Conservation (phyloP, 2,888 invertebrate species). For the Eurois occulta region DNA sequence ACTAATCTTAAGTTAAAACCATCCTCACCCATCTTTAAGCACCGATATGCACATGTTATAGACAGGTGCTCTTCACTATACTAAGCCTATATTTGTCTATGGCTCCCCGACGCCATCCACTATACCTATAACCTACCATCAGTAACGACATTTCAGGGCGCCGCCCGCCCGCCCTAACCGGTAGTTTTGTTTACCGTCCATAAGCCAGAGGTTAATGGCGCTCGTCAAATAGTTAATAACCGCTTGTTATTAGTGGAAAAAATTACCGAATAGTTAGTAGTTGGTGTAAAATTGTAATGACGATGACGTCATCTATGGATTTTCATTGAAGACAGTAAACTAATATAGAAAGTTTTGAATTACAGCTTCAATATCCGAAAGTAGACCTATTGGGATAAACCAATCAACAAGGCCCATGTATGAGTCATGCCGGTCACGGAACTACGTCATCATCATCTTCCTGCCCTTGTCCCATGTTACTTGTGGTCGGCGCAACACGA, state of each 20-base stretch:
- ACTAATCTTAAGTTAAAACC: not conserved
- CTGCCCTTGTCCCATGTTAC: no score
- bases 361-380: not conserved
- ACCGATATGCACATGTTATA: no score
- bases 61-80: not conserved
- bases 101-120: not conserved
- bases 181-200: constrained; percentile 48
- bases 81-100: constrained; percentile 9
- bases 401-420: not conserved
- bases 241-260: constrained; percentile 47
- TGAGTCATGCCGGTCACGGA: not conserved
- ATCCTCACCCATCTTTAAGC: not conserved
- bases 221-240: constrained; percentile 58
- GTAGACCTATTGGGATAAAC: not conserved
- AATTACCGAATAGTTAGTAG: constrained; percentile 26
- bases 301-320: not conserved
- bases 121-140: not conserved
- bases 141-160: constrained; percentile 35
- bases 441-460: not conserved
- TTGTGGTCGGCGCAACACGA: no score
- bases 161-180: constrained; percentile 26
- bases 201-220: constrained; percentile 62
- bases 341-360: not conserved
- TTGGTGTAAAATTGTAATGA: constrained; percentile 11
- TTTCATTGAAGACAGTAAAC: not conserved